A percentile compares a stretch with the other conserved stretches of the same genome.
These are phyloP conservation scores for Thalpophila matura DNA, from an alignment of 2,888 invertebrate genomes.

Conservation along the genomic window DNA sequence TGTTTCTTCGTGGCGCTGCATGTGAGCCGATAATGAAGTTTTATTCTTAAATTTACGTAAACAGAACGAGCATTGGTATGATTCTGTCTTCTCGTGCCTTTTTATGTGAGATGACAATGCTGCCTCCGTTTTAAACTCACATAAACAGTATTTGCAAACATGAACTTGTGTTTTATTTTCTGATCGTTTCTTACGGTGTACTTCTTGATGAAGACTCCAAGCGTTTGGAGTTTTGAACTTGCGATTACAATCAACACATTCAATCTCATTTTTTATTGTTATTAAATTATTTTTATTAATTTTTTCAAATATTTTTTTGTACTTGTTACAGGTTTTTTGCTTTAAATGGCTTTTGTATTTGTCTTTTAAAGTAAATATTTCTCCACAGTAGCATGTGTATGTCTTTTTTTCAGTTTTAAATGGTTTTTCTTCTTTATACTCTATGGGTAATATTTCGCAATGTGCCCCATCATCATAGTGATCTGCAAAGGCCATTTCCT, in stretches of 20 bases:
- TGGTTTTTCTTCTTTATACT: slow-evolving; percentile 38
- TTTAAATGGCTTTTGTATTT: slow-evolving; percentile 62
- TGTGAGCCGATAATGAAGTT: slow-evolving; percentile 74
- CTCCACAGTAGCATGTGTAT: slow-evolving; percentile 57
- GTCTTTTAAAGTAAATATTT: slow-evolving; percentile 51
- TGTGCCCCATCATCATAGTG: slow-evolving; percentile 51
- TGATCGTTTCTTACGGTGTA: slow-evolving; percentile 6
- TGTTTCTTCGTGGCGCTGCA: slow-evolving; percentile 76
- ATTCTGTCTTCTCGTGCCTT: slow-evolving; percentile 51
- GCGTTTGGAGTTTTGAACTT: slow-evolving; percentile 61
- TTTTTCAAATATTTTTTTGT: slow-evolving; percentile 46
- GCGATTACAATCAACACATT: slow-evolving; percentile 60
- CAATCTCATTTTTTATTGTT: slow-evolving; percentile 45
- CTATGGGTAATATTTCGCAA: slow-evolving; percentile 31
- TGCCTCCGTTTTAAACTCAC: slow-evolving; percentile 23
- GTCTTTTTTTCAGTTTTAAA: slow-evolving; percentile 21
- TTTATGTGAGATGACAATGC: slow-evolving; percentile 16
- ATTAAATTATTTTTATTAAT: slow-evolving; percentile 38
- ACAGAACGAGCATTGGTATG: slow-evolving; percentile 78
- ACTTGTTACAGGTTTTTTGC: slow-evolving; percentile 57
- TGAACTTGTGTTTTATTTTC: not conserved
- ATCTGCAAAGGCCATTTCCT: slow-evolving; percentile 45
- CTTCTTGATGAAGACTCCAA: slow-evolving; percentile 62
- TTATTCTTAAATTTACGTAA: slow-evolving; percentile 80
- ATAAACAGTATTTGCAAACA: slow-evolving; percentile 30